Conservation (phyloP, 2,888 invertebrate species). For the Lamellibrachia satsuma region DNA sequence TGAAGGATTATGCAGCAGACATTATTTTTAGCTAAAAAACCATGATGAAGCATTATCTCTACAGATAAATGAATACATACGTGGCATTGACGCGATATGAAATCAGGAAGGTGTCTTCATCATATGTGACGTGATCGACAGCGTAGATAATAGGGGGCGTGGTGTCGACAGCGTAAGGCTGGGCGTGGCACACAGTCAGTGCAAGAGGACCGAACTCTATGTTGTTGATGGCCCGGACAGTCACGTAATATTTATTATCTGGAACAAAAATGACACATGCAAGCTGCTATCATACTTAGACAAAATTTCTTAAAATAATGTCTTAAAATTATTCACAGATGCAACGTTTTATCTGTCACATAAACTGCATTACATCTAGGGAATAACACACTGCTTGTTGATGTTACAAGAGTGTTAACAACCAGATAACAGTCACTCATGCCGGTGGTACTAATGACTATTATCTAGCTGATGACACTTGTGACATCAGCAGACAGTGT, state of each 20-base stretch:
- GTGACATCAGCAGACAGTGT: too few relatives aligned
- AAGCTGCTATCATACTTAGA: not conserved
- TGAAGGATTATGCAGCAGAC: too few relatives aligned
- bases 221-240: conserved; percentile 50
- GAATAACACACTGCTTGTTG: too few relatives aligned
- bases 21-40: too few relatives aligned
- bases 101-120: conserved; percentile 45
- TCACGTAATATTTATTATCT: conserved; percentile 52
- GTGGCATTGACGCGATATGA: conserved; percentile 47
- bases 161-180: conserved; percentile 49
- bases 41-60: not conserved
- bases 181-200: conserved; percentile 51
- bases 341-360: not conserved
- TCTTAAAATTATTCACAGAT: too few relatives aligned
- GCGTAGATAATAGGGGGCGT: conserved; percentile 49
- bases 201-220: conserved; percentile 48
- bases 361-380: not conserved
- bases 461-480: too few relatives aligned
- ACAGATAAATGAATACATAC: conserved; percentile 41
- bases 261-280: conserved; percentile 21
- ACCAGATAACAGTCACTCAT: too few relatives aligned
- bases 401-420: too few relatives aligned
- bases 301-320: too few relatives aligned
- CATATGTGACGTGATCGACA: conserved; percentile 48
- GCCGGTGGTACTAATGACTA: too few relatives aligned